These are phyloP conservation scores for Psittacula derbiana DNA, from an alignment of 2,797 vertebrate species.

Conservation along the genomic window DNA sequence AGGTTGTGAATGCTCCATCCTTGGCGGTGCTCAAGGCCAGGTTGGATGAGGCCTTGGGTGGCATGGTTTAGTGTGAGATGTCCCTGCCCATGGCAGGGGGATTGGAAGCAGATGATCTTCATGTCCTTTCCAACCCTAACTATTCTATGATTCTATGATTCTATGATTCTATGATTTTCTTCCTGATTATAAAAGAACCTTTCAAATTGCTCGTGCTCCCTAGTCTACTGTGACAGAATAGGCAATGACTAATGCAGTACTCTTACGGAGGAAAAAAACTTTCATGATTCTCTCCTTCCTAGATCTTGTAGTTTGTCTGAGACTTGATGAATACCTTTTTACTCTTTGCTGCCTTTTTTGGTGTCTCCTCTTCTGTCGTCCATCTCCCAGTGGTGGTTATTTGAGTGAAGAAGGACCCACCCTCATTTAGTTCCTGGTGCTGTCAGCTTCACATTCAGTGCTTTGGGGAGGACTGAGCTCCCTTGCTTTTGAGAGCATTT, in stretches of 20 bases:
- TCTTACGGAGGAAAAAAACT: not conserved
- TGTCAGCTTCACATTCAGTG: not conserved
- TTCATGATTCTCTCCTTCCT: not conserved
- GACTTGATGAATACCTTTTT: not conserved
- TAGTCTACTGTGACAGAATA: not conserved
- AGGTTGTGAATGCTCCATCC: no score
- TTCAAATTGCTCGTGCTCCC: accelerated
- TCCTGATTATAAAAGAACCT: not conserved
- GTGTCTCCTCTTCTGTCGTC: no score
- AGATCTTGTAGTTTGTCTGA: not conserved
- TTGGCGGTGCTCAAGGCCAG: no score
- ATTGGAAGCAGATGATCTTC: no score
- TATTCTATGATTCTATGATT: no score
- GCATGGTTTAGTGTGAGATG: no score
- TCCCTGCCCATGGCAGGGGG: no score
- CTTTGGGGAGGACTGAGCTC: not conserved
- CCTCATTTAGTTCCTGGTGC: accelerated
- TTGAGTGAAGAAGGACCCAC: no score
- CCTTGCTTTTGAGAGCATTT: not conserved
- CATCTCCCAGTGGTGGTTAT: not conserved
- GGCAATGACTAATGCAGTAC: not conserved
- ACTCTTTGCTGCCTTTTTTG: no score
- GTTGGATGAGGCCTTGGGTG: no score
- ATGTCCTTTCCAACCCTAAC: no score
- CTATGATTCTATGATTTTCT: not conserved